Evolutionary conservation across 2,888 invertebrate species (phyloP), one percentile per base, ranked within the genome.

Genomic region (Glaucopsyche alexis): DNA sequence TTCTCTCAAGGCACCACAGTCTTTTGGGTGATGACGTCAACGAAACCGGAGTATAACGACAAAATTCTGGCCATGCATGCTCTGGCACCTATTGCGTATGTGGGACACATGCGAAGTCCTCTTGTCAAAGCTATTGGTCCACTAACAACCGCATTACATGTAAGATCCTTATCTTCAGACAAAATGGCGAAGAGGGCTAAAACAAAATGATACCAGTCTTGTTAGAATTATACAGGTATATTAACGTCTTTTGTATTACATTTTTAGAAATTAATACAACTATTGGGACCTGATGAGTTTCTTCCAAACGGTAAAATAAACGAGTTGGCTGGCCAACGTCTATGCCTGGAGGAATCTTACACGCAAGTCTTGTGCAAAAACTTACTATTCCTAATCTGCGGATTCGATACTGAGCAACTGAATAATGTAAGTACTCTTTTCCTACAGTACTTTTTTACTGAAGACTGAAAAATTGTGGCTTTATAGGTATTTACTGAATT

Each of bases 1-100:
- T 96, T 96, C 83, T 96, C 96, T 8, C 94, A 94, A 88, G 96
- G 96, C 11, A 94, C 95, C 0, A 95, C 95, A 0, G 88, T 87
- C 16, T 95, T 95, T 82, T 95, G 94, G 87, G 94, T 95, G 0
- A 93, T 95, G 93, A 87, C 91, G 49, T 92, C 94, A 0, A 89
- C 88, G 14, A 88, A 87, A 72, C 94, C 94, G 0, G 94, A 94
- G 73, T 95, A 95, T 77, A 95, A 95, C 81, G 82, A 90, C 0
- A 95, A 95, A 84, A 87, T 95, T 11, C 79, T 85, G 52, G 89
- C 93, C 0, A 94, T 94, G 93, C 93, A 94, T 73, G 93, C 94
- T 0, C 80, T 95, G 60, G 95, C 95, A 0, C 95, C 95, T 0
- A 90, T 95, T 0, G 94, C 94, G 1, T 95, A 90, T 79, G 83